phyloP scores from a whole-genome alignment of 2,888 invertebrate genomes.

The Ferdinandea cuprea region DNA sequence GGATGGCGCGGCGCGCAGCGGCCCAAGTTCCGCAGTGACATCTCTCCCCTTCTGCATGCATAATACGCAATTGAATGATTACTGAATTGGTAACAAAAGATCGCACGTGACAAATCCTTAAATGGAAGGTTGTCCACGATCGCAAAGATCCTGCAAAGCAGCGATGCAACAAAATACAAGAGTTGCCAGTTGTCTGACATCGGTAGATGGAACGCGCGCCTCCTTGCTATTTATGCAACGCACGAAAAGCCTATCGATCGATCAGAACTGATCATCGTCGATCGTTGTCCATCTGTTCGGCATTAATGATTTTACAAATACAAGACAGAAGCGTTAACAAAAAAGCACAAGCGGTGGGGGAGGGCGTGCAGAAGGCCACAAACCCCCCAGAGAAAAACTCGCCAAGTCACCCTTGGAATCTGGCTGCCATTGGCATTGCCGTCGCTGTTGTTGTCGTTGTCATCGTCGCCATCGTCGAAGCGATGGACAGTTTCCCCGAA shows the following conservation, averaged over 20 bases:
- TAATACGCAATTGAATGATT: constrained; percentile 81
- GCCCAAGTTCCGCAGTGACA: constrained; percentile 59
- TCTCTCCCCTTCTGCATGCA: constrained; percentile 71
- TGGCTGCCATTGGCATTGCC: constrained; percentile 47
- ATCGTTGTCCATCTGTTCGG: constrained; percentile 71
- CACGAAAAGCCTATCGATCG: constrained; percentile 72
- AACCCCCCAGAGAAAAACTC: constrained; percentile 54
- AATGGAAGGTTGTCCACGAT: constrained; percentile 77
- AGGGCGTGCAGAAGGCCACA: constrained; percentile 22
- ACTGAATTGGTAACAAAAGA: constrained; percentile 83
- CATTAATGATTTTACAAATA: constrained; percentile 72
- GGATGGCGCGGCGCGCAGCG: too few species aligned
- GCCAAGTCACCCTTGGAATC: constrained; percentile 61
- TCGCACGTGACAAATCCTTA: constrained; percentile 83
- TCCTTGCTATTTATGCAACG: constrained; percentile 63
- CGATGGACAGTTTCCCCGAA: constrained; percentile 57
- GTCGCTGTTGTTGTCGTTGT: constrained; percentile 13
- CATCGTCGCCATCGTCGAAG: constrained; percentile 11
- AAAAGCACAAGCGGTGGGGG: constrained; percentile 24
- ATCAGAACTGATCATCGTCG: constrained; percentile 72
- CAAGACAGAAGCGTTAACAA: constrained; percentile 36
- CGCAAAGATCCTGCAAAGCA: constrained; percentile 52
- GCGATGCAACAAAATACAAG: constrained; percentile 33
- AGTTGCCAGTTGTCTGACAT: constrained; percentile 69
- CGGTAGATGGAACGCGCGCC: constrained; percentile 67